Base-by-base conservation (phyloP, 2,797 vertebrate genomes). In the Trachurus trachurus region DNA sequence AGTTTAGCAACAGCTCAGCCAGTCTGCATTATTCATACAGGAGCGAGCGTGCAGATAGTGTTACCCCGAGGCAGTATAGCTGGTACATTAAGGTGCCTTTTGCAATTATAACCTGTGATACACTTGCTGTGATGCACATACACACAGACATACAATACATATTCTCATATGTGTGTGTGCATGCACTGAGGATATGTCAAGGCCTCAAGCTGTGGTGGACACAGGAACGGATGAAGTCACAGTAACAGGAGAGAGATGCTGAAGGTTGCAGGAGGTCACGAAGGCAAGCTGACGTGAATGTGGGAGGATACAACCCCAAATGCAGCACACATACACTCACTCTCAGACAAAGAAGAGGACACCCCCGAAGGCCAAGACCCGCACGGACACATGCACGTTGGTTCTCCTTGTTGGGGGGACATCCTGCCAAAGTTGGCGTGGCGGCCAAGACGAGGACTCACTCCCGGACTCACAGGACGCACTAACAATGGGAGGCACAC, bases 1-100 rank as follows among this genome's bases (percentile, higher is more conserved):
- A 95, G 95, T 95, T 96, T 95, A 87, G 93, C 93, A 94, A 95
- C 87, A 92, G 94, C 90, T 91, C 93, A 93, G 94, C 88, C 93
- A 85, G 66, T 87, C 67, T 97, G 88, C 96, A 97, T 98, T 96
- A 97, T 98, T 97, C 84, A 98, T 97, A 93, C 71, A 66, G 58
- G 90, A 87, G 87, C 71, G 73, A 96, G 93, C 94, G 91, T 83
- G 86, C 88, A 90, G 96, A 95, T 98, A 96, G 86, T 89, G 95
- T 98, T 98, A 97, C 97, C 92, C 92, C 68, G 88, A 89, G 84
- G 92, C 93, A 95, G 91, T 92, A 79, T 89, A 91, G 90, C 71
- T 78, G 53, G 90, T 91, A 92, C 90, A 90, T 95, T 92, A 94
- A 87, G 92, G 87, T 94, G 86, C 92, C 92, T 91, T 89, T 88